Evolutionary conservation across 2,888 invertebrate species (phyloP).

Genomic region (Coenonympha glycerion): DNA sequence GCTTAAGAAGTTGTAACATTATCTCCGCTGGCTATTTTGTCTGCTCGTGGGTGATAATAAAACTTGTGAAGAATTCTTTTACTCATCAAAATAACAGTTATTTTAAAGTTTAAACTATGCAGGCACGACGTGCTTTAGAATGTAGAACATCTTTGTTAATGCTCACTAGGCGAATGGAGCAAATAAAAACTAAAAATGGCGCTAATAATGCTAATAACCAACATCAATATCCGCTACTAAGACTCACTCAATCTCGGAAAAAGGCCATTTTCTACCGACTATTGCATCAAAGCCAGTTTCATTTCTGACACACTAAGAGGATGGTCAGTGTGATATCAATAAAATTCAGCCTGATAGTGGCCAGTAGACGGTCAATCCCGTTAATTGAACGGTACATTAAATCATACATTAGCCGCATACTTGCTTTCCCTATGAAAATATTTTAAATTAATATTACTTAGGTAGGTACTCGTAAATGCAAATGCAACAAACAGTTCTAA

Average conservation of each 20-base stretch:
- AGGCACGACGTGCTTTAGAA: too few species aligned
- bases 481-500: slow-evolving; percentile 7
- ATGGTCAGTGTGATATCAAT: slow-evolving; percentile 20
- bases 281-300: slow-evolving; percentile 17
- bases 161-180: neutral
- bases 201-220: slow-evolving; percentile 9
- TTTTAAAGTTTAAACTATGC: too few species aligned
- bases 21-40: neutral
- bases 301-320: slow-evolving; percentile 25
- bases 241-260: slow-evolving; percentile 13
- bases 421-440: slow-evolving; percentile 70
- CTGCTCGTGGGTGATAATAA: neutral
- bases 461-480: slow-evolving; percentile 23
- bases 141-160: neutral
- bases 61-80: neutral
- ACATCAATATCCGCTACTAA: slow-evolving; percentile 8
- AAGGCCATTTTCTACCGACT: slow-evolving; percentile 14
- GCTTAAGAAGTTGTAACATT: slow-evolving; percentile 8
- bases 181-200: neutral
- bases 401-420: slow-evolving; percentile 40
- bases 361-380: slow-evolving; percentile 50
- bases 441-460: slow-evolving; percentile 36
- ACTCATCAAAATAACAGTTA: neutral
- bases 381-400: slow-evolving; percentile 63
- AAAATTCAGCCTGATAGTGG: slow-evolving; percentile 29